Base-by-base conservation (phyloP, 2,113 vertebrate genomes). In the Oenanthe melanoleuca region DNA sequence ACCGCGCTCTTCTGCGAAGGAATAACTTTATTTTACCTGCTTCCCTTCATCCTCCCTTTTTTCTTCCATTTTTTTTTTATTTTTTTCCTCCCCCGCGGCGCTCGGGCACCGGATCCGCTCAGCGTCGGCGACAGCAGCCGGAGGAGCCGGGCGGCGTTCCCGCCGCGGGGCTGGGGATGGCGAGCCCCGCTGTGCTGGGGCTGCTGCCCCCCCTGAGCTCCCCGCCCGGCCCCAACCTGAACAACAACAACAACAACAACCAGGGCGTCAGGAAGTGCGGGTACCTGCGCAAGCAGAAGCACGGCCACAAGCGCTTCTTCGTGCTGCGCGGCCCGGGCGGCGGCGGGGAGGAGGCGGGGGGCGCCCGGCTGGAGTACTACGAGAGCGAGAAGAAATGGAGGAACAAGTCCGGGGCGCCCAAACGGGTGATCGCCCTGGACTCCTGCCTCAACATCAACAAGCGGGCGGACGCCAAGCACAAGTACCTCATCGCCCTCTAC, bases 341-440 rank as follows among this genome's bases (percentile, higher is more conserved):
- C 65, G 91, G 96, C 37, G 95, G 94, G 33, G 96, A 95, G 47
- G 92, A 95, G 98, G 98, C 45, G 97, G 98, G 57, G 96, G 96
- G 82, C 34, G 98, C 99, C 85, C 98, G 99, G 63, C 97, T 99
- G 96, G 99, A 99, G 97, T 99, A 99, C 97, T 99, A 99, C 94
- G 99, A 99, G 97, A 99, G 98, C 97, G 99, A 99, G 97, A 99
- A 99, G 98, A 99, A 99, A 99, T 99, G 99, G 99, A 98, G 97
- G 95, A 99, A 98, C 98, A 99, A 99, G 97, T 98, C 99, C 44
- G 97, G 98, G 72, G 98, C 98, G 37, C 98, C 99, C 69, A 99
- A 99, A 97, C 98, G 99, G 96, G 98, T 99, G 74, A 99, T 99
- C 95, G 96, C 98, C 34, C 98, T 99, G 91, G 99, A 99, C 97